A percentile compares a stretch with the other conserved stretches of the same genome.
phyloP scores from a whole-genome alignment of 2,888 invertebrate species.

The Teleogryllus oceanicus region DNA sequence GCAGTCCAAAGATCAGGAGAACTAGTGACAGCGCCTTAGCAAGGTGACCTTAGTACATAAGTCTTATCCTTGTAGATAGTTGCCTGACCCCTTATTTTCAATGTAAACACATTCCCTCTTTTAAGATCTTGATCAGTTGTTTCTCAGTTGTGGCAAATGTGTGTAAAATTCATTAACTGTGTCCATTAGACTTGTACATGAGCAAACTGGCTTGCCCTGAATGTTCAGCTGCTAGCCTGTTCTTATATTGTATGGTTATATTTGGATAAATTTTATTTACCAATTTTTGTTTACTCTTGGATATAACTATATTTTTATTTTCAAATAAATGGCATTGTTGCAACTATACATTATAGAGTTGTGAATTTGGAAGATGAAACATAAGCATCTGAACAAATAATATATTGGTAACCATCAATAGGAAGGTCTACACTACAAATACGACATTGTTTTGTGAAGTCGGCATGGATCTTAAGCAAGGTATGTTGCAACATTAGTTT shows the following conservation, averaged over 20 bases:
- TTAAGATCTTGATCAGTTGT: not conserved
- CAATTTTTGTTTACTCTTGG: not conserved
- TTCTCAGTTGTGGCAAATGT: not conserved
- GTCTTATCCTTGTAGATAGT: constrained; percentile 31
- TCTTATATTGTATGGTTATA: not conserved
- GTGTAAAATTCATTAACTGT: constrained; percentile 1
- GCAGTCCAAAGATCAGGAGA: not conserved
- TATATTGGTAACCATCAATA: constrained; percentile 20
- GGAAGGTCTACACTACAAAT: not conserved
- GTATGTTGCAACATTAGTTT: constrained; percentile 18
- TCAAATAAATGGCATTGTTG: constrained; percentile 26
- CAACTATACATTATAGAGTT: constrained; percentile 28
- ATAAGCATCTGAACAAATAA: constrained; percentile 18
- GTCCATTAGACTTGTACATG: constrained; percentile 5
- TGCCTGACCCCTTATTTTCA: not conserved
- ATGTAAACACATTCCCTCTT: constrained; percentile 10
- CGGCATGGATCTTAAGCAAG: constrained; percentile 1
- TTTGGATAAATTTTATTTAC: not conserved
- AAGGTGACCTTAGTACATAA: constrained; percentile 29
- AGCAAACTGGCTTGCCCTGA: constrained; percentile 7
- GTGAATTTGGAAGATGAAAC: constrained; percentile 20
- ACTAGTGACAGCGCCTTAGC: constrained; percentile 19
- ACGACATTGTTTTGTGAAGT: not conserved
- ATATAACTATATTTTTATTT: constrained; percentile 18
- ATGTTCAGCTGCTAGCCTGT: not conserved